Evolutionary conservation across 2,113 vertebrate species (phyloP).

Genomic region (Istiophorus platypterus): DNA sequence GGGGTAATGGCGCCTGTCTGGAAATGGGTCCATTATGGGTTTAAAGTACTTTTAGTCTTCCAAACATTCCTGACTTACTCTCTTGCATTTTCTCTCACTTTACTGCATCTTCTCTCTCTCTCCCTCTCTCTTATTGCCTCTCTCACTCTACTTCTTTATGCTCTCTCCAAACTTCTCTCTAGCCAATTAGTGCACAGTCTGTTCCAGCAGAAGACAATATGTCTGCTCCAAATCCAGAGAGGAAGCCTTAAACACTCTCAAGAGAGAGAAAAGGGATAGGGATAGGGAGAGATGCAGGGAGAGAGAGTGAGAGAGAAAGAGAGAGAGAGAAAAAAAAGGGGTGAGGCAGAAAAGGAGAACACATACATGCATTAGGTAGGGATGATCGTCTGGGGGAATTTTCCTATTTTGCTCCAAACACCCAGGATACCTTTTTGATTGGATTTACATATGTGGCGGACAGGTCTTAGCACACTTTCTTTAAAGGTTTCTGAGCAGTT

Average conservation of each 20-base stretch:
- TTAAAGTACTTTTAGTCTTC: conserved; percentile 79
- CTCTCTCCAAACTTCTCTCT: conserved; percentile 76
- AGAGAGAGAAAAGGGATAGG: conserved; percentile 48
- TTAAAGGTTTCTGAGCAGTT: too few relatives aligned
- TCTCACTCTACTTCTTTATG: conserved; percentile 35
- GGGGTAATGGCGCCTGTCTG: conserved; percentile 79
- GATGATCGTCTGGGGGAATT: conserved; percentile 39
- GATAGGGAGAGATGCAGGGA: conserved; percentile 5
- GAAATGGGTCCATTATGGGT: conserved; percentile 80
- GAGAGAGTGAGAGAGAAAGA: conserved; percentile 3
- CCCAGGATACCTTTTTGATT: conserved; percentile 31
- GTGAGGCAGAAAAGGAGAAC: background rate
- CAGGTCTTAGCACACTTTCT: background rate
- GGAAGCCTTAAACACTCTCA: conserved; percentile 73
- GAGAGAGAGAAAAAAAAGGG: conserved; percentile 10
- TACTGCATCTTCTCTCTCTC: conserved; percentile 34
- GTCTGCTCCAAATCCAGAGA: conserved; percentile 75
- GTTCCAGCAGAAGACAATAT: conserved; percentile 77
- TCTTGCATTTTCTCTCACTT: conserved; percentile 57
- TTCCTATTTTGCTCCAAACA: conserved; percentile 10
- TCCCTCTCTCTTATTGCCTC: background rate
- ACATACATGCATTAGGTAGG: conserved; percentile 48
- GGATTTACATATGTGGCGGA: conserved; percentile 40
- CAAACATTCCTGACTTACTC: conserved; percentile 69
- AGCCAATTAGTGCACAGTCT: conserved; percentile 77